phyloP scores from a whole-genome alignment of 1,140 invertebrate species.

The Acromyrmex charruanus region DNA sequence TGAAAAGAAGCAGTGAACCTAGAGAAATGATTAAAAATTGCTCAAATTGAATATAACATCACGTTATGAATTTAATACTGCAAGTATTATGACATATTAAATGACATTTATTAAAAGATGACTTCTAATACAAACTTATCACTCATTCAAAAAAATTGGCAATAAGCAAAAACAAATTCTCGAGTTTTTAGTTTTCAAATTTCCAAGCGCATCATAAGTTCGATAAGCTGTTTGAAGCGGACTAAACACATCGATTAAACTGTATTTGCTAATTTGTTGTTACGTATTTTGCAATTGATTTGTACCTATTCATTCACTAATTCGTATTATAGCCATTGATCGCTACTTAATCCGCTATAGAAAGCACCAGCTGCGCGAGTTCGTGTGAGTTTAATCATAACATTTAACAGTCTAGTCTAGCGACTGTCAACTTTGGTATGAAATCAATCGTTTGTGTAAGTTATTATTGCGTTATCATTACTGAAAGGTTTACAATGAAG shows the following conservation, averaged over 20 bases:
- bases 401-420: slow-evolving; percentile 22
- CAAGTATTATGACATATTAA: slow-evolving; percentile 3
- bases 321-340: slow-evolving; percentile 15
- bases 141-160: slow-evolving; percentile 2
- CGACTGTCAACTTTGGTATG: slow-evolving; percentile 1
- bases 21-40: no score
- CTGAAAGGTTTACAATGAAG: neutral
- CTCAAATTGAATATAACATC: no score
- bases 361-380: slow-evolving; percentile 10
- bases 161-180: neutral
- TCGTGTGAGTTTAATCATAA: slow-evolving; percentile 35
- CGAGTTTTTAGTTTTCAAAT: neutral
- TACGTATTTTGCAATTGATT: slow-evolving; percentile 34
- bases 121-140: neutral
- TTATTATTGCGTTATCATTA: neutral
- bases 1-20: no score
- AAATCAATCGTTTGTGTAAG: slow-evolving; percentile 2
- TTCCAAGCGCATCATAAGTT: neutral
- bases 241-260: neutral
- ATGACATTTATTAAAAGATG: neutral
- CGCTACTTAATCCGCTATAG: slow-evolving; percentile 9
- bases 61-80: no score
- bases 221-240: neutral
- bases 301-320: slow-evolving; percentile 45
- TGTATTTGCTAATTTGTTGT: slow-evolving; percentile 21